These are phyloP conservation scores for Corythoichthys intestinalis DNA, from an alignment of 2,113 vertebrate genomes.

Conservation along the genomic window DNA sequence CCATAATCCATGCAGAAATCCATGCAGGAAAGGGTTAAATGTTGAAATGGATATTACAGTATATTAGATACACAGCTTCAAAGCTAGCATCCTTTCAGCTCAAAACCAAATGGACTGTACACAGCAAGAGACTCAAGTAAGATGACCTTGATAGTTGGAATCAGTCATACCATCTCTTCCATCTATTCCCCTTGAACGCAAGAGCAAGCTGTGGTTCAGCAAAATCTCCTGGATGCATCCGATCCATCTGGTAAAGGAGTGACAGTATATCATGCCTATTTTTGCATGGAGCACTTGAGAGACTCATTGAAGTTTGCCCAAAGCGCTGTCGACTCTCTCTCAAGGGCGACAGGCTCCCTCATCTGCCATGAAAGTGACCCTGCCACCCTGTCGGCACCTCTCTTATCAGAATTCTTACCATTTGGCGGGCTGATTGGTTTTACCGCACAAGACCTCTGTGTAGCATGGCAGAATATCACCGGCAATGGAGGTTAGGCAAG, in stretches of 20 bases:
- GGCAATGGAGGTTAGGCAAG: conserved; percentile 26
- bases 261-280: conserved; percentile 43
- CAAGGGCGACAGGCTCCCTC: conserved; percentile 41
- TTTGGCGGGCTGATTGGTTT: conserved; percentile 39
- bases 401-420: conserved; percentile 48
- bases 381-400: conserved; percentile 3
- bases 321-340: conserved; percentile 30
- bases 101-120: conserved; percentile 16
- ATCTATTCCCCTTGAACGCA: conserved; percentile 23
- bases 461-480: conserved; percentile 38
- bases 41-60: too few relatives aligned
- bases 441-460: conserved; percentile 35
- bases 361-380: conserved; percentile 17
- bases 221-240: conserved; percentile 12
- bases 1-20: too few relatives aligned
- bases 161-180: conserved; percentile 41
- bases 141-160: conserved; percentile 51
- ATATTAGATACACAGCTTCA: too few relatives aligned
- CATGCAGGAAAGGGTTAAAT: too few relatives aligned
- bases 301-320: conserved; percentile 43
- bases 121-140: conserved; percentile 32
- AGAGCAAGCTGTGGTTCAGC: conserved; percentile 14
- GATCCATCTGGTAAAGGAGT: conserved; percentile 29
- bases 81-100: too few relatives aligned
- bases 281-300: conserved; percentile 49